Percentiles rank a stretch among this genome's conserved stretches.
Conservation (phyloP, 2,888 invertebrate genomes). For the Epistrophella euchroma region DNA sequence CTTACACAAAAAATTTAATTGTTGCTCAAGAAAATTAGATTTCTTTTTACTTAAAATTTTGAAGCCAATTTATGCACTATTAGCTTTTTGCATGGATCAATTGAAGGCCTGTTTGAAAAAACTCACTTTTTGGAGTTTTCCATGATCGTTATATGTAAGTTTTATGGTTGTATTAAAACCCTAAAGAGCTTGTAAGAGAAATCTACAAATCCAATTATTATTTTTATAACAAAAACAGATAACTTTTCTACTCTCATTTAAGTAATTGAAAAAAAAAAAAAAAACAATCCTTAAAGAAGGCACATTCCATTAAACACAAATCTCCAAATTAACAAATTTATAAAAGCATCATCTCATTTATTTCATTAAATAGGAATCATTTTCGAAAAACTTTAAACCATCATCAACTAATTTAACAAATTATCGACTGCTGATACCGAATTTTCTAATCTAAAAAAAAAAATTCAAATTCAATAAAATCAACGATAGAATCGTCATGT, state of each 20-base stretch:
- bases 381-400: slow-evolving; percentile 54
- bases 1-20: too few species aligned
- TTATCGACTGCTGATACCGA: slow-evolving; percentile 51
- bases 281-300: neutral
- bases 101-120: too few species aligned
- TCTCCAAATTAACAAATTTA: slow-evolving; percentile 7
- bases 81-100: too few species aligned
- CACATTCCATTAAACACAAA: slow-evolving; percentile 7
- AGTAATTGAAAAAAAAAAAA: slow-evolving; percentile 13
- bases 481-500: neutral
- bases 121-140: too few species aligned
- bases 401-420: slow-evolving; percentile 64
- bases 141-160: too few species aligned
- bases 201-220: neutral
- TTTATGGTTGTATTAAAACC: too few species aligned
- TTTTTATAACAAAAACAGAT: neutral
- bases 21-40: too few species aligned
- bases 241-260: neutral
- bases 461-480: slow-evolving; percentile 30
- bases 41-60: too few species aligned
- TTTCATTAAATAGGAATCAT: neutral
- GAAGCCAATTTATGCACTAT: too few species aligned
- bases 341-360: neutral
- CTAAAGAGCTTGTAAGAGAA: too few species aligned
- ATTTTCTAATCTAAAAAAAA: slow-evolving; percentile 2